Conservation (phyloP, 1,140 invertebrate genomes). For the Chymomyza costata region DNA sequence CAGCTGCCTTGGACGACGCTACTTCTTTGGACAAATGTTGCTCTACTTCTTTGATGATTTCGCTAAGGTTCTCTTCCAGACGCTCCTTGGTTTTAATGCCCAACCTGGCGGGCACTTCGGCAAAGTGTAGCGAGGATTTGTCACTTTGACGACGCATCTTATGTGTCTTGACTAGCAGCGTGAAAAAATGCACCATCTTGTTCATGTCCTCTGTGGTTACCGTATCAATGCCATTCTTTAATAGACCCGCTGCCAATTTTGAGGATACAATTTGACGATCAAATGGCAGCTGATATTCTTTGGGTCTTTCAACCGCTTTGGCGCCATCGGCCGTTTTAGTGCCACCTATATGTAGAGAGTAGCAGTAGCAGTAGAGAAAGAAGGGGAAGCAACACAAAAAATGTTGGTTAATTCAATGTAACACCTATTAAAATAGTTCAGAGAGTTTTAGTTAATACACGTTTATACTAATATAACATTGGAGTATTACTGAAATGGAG, state of each 20-base stretch:
- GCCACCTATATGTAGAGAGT: too few species aligned
- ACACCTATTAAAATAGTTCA: too few species aligned
- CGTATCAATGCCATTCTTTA: conserved; percentile 86
- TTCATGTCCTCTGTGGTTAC: conserved; percentile 85
- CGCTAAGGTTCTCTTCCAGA: conserved; percentile 40
- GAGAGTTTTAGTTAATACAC: too few species aligned
- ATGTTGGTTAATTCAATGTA: conserved; percentile 1
- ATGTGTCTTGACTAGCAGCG: conserved; percentile 77
- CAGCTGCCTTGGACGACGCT: background rate
- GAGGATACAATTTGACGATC: conserved; percentile 79
- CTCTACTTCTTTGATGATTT: conserved; percentile 56
- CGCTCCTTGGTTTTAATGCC: conserved; percentile 12
- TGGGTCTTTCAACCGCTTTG: conserved; percentile 5
- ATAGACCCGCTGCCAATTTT: conserved; percentile 85
- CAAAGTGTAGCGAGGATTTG: conserved; percentile 6
- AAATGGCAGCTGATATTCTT: conserved; percentile 44
- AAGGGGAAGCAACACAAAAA: conserved; percentile 7
- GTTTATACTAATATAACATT: too few species aligned
- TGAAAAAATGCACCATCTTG: conserved; percentile 84
- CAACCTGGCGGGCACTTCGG: conserved; percentile 20
- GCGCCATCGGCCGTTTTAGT: background rate
- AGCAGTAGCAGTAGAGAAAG: too few species aligned
- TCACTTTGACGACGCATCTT: conserved; percentile 12
- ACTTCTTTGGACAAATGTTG: conserved; percentile 38
- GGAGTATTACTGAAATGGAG: too few species aligned